Percentiles rank a stretch among this genome's conserved stretches.
Evolutionary conservation across 2,888 invertebrate genomes (phyloP).

Genomic region (Chouioia cunea): DNA sequence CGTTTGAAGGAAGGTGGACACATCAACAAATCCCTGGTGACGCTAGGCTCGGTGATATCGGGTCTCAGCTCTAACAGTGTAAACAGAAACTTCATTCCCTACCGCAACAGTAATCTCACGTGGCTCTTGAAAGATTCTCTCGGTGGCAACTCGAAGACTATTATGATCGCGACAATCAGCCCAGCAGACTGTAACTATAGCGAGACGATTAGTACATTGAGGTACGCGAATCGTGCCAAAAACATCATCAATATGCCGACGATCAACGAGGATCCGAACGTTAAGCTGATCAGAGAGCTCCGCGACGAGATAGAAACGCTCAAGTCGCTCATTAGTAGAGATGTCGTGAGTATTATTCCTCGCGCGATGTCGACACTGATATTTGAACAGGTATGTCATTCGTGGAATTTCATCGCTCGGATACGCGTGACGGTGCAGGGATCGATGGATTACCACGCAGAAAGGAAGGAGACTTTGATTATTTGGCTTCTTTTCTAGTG

Average conservation of each 20-base stretch:
- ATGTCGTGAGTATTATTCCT: constrained; percentile 70
- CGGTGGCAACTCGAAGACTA: constrained; percentile 91
- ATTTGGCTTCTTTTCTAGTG: constrained; percentile 5
- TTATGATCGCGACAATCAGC: constrained; percentile 88
- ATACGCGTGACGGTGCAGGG: too few relatives aligned
- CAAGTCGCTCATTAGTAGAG: constrained; percentile 79
- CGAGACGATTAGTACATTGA: constrained; percentile 86
- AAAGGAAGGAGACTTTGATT: background rate
- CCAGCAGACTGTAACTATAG: constrained; percentile 90
- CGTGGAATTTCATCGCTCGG: background rate
- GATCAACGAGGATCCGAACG: constrained; percentile 91
- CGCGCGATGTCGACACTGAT: background rate
- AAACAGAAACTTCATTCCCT: constrained; percentile 81
- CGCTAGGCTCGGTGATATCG: constrained; percentile 88
- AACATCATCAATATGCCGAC: constrained; percentile 93
- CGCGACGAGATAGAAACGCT: constrained; percentile 88
- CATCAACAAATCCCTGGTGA: constrained; percentile 91
- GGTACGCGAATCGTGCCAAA: constrained; percentile 91
- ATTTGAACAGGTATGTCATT: background rate
- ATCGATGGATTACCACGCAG: background rate
- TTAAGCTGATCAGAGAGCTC: constrained; percentile 86
- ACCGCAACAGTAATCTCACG: constrained; percentile 88
- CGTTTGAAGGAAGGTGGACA: constrained; percentile 91
- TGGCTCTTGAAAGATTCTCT: constrained; percentile 90
- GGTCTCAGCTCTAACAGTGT: constrained; percentile 70